Evolutionary conservation across 2,113 vertebrate genomes (phyloP).

Genomic region (Ceyx margarethae): DNA sequence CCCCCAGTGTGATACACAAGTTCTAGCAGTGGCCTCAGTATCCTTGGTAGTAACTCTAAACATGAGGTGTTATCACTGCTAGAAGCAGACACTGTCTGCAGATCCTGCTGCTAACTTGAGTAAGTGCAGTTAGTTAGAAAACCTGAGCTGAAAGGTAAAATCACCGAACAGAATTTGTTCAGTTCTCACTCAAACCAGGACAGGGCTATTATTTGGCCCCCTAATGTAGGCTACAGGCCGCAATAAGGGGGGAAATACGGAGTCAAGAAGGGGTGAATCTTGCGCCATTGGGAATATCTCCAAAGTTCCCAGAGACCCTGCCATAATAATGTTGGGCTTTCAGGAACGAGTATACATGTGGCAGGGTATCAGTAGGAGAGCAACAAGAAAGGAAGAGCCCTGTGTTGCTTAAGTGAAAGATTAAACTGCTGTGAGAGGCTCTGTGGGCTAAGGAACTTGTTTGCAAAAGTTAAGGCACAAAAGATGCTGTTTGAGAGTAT

Average conservation of each 20-base stretch:
- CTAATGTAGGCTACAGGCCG: neutral
- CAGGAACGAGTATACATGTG: neutral
- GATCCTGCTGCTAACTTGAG: too few relatives aligned
- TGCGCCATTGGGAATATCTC: neutral
- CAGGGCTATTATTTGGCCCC: neutral
- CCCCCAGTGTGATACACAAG: too few relatives aligned
- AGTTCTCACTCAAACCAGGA: too few relatives aligned
- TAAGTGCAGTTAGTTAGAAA: too few relatives aligned
- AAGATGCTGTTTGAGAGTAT: neutral
- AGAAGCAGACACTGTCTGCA: too few relatives aligned
- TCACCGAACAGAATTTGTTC: too few relatives aligned
- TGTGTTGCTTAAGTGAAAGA: neutral
- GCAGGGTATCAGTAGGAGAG: neutral
- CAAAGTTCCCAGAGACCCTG: neutral
- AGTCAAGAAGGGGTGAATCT: neutral
- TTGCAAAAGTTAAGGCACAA: neutral
- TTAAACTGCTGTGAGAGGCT: neutral
- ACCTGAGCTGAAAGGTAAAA: too few relatives aligned
- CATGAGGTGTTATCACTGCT: too few relatives aligned
- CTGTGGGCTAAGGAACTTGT: neutral
- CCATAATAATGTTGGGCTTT: neutral
- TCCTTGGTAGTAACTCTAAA: too few relatives aligned
- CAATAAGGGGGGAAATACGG: rapidly evolving
- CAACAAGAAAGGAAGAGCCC: neutral
- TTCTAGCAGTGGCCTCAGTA: too few relatives aligned